A percentile compares a stretch with the other conserved stretches of the same genome.
Conservation (phyloP, 2,797 vertebrate genomes). For the Enteromius radiatus region DNA sequence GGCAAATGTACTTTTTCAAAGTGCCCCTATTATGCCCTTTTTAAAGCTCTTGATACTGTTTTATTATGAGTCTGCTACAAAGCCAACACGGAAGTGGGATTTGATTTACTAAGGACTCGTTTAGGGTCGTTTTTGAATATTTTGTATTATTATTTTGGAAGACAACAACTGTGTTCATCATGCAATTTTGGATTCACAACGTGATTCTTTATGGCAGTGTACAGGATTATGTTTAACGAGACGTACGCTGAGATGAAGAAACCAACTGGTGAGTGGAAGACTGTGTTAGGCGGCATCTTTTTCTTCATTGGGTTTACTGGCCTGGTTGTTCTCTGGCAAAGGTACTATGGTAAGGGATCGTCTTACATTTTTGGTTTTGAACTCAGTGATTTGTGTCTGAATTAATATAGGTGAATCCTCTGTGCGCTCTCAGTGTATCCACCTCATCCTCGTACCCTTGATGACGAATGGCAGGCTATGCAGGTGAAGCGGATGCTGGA, state of each 20-base stretch:
- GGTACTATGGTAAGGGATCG: slow-evolving; percentile 72
- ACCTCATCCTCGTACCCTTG: slow-evolving; percentile 73
- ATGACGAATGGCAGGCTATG: slow-evolving; percentile 77
- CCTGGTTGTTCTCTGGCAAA: slow-evolving; percentile 85
- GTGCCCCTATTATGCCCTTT: no score
- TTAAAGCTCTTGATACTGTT: no score
- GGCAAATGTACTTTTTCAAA: not conserved
- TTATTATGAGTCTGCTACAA: no score
- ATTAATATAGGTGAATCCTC: not conserved
- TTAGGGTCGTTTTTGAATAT: no score
- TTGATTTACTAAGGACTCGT: no score
- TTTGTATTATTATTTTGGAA: no score
- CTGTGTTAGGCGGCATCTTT: slow-evolving; percentile 77
- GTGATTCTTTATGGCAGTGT: slow-evolving; percentile 69
- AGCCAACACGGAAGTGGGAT: no score
- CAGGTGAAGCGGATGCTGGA: slow-evolving; percentile 84
- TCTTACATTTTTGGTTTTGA: not conserved
- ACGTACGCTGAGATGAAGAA: slow-evolving; percentile 84
- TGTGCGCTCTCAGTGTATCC: slow-evolving; percentile 77
- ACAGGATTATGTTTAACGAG: slow-evolving; percentile 79
- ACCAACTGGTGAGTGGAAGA: slow-evolving; percentile 81
- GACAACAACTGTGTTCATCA: no score
- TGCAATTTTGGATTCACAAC: no score
- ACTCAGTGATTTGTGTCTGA: not conserved
- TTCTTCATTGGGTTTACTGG: slow-evolving; percentile 83